Evolutionary conservation across 2,797 vertebrate genomes (phyloP).

Genomic region (Cyprinella venusta): DNA sequence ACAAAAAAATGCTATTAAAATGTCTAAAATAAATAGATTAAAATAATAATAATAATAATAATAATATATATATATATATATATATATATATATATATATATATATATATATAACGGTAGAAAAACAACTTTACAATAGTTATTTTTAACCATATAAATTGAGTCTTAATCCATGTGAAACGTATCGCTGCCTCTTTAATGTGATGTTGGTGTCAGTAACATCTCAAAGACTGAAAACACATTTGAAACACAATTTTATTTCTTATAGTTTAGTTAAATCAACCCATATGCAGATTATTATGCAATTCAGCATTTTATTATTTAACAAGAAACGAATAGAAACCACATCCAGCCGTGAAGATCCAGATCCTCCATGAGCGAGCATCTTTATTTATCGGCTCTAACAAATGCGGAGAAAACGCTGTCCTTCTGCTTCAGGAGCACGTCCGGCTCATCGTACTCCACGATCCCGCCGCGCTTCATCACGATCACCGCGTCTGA

Average conservation of each 20-base stretch:
- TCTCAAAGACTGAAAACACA: neutral
- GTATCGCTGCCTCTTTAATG: neutral
- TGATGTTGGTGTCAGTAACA: neutral
- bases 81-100: no score
- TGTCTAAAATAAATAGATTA: no score
- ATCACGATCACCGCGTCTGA: constrained; percentile 97
- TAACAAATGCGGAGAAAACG: constrained; percentile 92
- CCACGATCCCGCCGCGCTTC: constrained; percentile 94
- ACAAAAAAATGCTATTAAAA: no score
- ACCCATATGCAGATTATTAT: constrained; percentile 45
- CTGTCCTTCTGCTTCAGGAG: constrained; percentile 90
- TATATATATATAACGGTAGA: no score
- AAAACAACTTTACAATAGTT: no score
- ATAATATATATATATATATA: no score
- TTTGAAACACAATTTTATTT: neutral
- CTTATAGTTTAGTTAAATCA: neutral
- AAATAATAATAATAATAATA: no score
- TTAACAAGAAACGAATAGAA: constrained; percentile 57
- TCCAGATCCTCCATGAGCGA: constrained; percentile 56
- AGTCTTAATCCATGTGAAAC: no score
- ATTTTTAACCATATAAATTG: no score
- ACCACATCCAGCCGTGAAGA: constrained; percentile 69
- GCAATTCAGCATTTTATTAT: constrained; percentile 75
- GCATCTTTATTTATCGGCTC: constrained; percentile 87
- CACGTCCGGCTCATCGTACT: constrained; percentile 88